Percentiles rank a stretch among this genome's conserved stretches.
Conservation (phyloP, 2,113 vertebrate genomes). For the Cyanistes caeruleus region DNA sequence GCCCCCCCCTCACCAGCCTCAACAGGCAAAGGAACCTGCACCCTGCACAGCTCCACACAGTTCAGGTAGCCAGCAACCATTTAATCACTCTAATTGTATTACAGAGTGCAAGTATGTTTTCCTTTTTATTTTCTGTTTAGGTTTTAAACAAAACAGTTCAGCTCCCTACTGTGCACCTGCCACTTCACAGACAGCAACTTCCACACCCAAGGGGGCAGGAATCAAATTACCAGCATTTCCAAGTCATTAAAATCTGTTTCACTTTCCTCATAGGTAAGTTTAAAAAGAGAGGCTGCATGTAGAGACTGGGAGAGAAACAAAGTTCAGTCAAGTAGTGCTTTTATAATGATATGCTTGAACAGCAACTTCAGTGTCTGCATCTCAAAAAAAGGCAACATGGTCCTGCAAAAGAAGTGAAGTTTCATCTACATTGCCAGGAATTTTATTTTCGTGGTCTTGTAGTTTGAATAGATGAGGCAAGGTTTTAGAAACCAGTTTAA, state of each 20-base stretch:
- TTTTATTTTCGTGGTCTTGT: conserved; percentile 15
- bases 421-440: not conserved
- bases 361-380: conserved; percentile 4
- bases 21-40: not conserved
- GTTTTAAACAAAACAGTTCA: not conserved
- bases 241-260: not conserved
- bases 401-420: not conserved
- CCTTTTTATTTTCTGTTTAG: not conserved
- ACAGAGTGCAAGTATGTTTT: not conserved
- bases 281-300: not conserved
- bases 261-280: not conserved
- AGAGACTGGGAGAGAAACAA: not conserved
- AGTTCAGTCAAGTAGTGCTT: not conserved
- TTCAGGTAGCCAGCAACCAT: conserved; percentile 28
- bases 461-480: conserved; percentile 15
- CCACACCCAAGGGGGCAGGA: not conserved
- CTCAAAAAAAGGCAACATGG: not conserved
- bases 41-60: conserved; percentile 31
- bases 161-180: not conserved
- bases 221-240: not conserved
- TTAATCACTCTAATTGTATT: not conserved
- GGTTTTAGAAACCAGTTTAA: conserved; percentile 59
- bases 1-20: not conserved
- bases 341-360: conserved; percentile 4
- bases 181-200: not conserved